phyloP scores from a whole-genome alignment of 2,113 vertebrate genomes.

The Cacatua alba region DNA sequence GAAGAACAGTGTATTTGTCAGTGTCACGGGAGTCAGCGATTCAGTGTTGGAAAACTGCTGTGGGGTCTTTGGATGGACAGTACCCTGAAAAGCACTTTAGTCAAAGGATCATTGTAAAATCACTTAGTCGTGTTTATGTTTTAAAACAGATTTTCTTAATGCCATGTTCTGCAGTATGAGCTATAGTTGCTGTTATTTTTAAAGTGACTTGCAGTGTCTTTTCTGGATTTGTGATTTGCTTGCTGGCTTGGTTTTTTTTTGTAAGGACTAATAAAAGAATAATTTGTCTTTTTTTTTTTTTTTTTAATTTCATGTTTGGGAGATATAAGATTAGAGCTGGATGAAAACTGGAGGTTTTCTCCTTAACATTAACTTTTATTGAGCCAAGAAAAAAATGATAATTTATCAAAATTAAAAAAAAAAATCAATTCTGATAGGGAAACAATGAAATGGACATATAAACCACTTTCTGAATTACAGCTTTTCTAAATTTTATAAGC shows the following conservation, averaged over 20 bases:
- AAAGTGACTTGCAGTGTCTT: not conserved
- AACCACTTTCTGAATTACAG: not conserved
- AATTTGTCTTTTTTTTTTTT: not conserved
- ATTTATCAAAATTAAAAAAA: not conserved
- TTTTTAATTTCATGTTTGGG: not conserved
- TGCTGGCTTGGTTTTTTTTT: not conserved
- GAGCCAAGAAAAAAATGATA: not conserved
- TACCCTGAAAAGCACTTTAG: not conserved
- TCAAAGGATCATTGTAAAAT: not conserved
- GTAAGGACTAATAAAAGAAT: not conserved
- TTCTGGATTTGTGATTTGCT: not conserved
- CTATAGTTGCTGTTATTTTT: not conserved
- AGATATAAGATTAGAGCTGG: not conserved
- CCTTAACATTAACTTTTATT: not conserved
- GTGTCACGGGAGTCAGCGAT: not conserved
- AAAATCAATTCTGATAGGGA: not conserved
- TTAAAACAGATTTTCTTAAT: not conserved
- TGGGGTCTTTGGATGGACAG: conserved; percentile 28
- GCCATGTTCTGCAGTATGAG: not conserved
- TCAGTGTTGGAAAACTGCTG: conserved; percentile 33
- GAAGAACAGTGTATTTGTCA: conserved; percentile 24
- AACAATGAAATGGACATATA: not conserved
- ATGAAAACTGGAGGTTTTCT: not conserved
- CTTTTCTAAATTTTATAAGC: not conserved
- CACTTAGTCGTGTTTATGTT: not conserved